A percentile compares a stretch with the other conserved stretches of the same genome.
These are phyloP conservation scores for Indri indri DNA, from an alignment of 2,113 vertebrate genomes.

Conservation along the genomic window DNA sequence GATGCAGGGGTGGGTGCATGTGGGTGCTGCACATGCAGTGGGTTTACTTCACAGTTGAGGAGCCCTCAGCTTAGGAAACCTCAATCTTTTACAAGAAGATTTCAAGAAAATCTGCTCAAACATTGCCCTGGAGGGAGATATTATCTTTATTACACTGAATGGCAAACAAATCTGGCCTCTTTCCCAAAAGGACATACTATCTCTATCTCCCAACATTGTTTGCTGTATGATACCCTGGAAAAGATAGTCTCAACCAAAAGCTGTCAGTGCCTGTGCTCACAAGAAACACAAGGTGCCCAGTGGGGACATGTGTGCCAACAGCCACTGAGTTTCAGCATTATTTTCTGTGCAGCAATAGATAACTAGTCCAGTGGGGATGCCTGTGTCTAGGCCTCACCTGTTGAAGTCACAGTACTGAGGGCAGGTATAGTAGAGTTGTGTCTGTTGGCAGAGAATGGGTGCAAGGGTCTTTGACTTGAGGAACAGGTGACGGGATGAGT, in stretches of 20 bases:
- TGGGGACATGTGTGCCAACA: background rate
- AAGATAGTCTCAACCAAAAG: background rate
- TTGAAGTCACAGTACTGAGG: background rate
- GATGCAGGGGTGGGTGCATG: too few relatives aligned
- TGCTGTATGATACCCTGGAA: background rate
- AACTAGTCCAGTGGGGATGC: background rate
- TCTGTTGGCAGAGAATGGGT: background rate
- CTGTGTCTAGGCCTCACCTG: background rate
- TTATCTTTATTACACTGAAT: background rate
- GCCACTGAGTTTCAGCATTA: background rate
- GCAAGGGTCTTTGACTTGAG: background rate
- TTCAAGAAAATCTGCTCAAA: conserved; percentile 12
- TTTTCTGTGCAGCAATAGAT: background rate
- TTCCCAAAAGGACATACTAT: background rate
- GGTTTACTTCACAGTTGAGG: background rate
- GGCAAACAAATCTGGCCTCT: background rate
- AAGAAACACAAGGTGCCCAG: background rate
- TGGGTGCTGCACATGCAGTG: too few relatives aligned
- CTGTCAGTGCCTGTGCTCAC: background rate
- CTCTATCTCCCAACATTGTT: background rate
- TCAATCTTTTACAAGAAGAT: background rate
- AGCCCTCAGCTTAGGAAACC: background rate
- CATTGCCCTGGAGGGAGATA: background rate
- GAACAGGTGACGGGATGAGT: background rate
- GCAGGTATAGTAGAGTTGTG: background rate